Conservation (phyloP, 2,113 vertebrate genomes). For the Cyrtonyx montezumae region DNA sequence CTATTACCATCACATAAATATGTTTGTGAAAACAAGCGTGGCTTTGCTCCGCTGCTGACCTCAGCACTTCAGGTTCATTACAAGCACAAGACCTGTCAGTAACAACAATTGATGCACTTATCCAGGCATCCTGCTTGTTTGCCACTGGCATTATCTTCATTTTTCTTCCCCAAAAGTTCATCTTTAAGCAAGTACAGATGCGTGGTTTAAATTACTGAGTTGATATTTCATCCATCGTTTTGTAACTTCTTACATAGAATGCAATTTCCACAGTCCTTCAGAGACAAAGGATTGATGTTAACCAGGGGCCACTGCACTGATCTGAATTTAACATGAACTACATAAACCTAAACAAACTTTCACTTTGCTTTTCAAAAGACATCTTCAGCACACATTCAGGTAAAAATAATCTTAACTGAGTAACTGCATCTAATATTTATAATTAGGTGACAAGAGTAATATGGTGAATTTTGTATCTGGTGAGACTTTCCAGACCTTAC, state of each 20-base stretch:
- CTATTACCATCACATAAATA: conserved; percentile 61
- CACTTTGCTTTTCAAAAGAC: not conserved
- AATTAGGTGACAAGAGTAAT: not conserved
- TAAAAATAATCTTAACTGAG: not conserved
- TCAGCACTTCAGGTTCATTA: conserved; percentile 73
- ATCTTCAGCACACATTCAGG: not conserved
- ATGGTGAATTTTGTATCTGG: not conserved
- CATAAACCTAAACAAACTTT: not conserved
- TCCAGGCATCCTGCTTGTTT: conserved; percentile 57
- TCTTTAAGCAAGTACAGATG: conserved; percentile 73
- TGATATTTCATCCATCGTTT: conserved; percentile 73
- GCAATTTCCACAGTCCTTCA: not conserved
- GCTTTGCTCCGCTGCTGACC: conserved; percentile 65
- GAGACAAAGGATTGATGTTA: not conserved
- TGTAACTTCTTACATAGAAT: conserved; percentile 27
- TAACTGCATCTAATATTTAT: not conserved
- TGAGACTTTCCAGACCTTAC: not conserved
- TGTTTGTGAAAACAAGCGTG: conserved; percentile 64
- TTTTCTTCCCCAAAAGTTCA: conserved; percentile 77
- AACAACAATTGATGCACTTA: conserved; percentile 73
- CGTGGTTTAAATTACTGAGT: conserved; percentile 66
- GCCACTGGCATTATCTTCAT: conserved; percentile 64
- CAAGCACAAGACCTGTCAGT: conserved; percentile 59
- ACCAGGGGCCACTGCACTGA: not conserved
- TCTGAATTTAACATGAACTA: not conserved